A percentile compares a stretch with the other conserved stretches of the same genome.
Conservation (phyloP, 2,797 vertebrate genomes). For the Champsocephalus esox region DNA sequence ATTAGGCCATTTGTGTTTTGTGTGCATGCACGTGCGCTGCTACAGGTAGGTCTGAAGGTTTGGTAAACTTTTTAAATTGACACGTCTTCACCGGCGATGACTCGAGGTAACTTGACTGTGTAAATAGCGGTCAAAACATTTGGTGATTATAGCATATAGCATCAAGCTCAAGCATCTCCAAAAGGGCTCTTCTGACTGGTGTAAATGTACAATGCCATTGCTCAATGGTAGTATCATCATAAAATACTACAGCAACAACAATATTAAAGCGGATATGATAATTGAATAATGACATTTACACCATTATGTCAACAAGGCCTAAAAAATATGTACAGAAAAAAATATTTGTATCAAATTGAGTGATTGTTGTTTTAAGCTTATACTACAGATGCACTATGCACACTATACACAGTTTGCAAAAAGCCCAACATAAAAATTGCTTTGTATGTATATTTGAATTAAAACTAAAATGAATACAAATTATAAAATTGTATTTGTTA, state of each 20-base stretch:
- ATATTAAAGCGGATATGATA: not conserved
- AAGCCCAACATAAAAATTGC: too few species aligned
- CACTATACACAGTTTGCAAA: too few species aligned
- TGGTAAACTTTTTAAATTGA: slow-evolving; percentile 13
- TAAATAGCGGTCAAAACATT: slow-evolving; percentile 15
- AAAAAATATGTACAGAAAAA: too few species aligned
- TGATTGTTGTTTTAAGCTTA: too few species aligned
- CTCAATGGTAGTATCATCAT: not conserved
- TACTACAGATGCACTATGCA: too few species aligned
- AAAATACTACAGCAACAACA: not conserved
- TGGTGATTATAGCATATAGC: not conserved
- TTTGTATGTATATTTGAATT: too few species aligned
- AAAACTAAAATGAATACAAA: too few species aligned
- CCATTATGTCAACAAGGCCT: too few species aligned
- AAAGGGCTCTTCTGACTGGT: not conserved
- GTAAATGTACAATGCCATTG: not conserved
- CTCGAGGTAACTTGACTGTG: not conserved
- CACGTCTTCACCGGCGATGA: slow-evolving; percentile 6
- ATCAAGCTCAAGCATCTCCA: not conserved
- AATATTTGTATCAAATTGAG: too few species aligned
- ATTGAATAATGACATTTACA: too few species aligned
- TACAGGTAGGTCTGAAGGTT: slow-evolving; percentile 53
- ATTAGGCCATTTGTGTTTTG: slow-evolving; percentile 55
- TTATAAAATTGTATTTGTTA: too few species aligned
- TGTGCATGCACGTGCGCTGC: slow-evolving; percentile 24